A percentile compares a stretch with the other conserved stretches of the same genome.
Evolutionary conservation across 2,797 vertebrate species (phyloP).

Genomic region (Echiichthys vipera): DNA sequence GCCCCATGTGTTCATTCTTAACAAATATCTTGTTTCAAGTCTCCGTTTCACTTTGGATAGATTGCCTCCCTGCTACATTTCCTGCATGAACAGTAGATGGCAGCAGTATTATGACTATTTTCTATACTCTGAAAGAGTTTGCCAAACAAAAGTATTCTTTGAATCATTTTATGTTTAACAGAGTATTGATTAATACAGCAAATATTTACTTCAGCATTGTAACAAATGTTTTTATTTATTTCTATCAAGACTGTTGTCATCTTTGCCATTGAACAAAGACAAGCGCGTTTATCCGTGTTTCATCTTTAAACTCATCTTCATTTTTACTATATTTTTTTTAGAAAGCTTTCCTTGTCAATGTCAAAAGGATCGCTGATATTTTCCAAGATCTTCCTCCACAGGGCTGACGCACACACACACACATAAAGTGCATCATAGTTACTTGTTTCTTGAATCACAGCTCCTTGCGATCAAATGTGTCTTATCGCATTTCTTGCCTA

Average conservation of each 20-base stretch:
- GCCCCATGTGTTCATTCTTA: neutral
- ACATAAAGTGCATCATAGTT: neutral
- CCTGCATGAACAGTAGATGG: conserved; percentile 72
- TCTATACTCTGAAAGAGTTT: conserved; percentile 64
- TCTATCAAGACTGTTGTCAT: conserved; percentile 57
- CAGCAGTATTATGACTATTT: conserved; percentile 68
- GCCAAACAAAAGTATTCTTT: conserved; percentile 67
- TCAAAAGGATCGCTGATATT: neutral
- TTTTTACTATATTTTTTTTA: conserved; percentile 1
- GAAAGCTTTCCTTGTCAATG: conserved; percentile 9
- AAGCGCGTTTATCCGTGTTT: conserved; percentile 26
- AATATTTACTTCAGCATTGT: conserved; percentile 64
- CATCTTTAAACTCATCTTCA: conserved; percentile 30
- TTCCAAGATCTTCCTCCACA: conserved; percentile 3
- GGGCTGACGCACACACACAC: too few relatives aligned
- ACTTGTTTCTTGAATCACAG: neutral
- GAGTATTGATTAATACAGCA: conserved; percentile 58
- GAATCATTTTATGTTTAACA: conserved; percentile 56
- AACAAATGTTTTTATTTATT: conserved; percentile 81
- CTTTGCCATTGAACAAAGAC: conserved; percentile 33
- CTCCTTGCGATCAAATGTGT: neutral
- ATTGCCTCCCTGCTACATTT: conserved; percentile 37
- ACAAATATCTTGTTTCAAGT: conserved; percentile 6
- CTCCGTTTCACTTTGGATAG: conserved; percentile 21
- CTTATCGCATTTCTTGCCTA: conserved; percentile 13